Conservation (phyloP, 2,113 vertebrate genomes). For the Solea senegalensis region DNA sequence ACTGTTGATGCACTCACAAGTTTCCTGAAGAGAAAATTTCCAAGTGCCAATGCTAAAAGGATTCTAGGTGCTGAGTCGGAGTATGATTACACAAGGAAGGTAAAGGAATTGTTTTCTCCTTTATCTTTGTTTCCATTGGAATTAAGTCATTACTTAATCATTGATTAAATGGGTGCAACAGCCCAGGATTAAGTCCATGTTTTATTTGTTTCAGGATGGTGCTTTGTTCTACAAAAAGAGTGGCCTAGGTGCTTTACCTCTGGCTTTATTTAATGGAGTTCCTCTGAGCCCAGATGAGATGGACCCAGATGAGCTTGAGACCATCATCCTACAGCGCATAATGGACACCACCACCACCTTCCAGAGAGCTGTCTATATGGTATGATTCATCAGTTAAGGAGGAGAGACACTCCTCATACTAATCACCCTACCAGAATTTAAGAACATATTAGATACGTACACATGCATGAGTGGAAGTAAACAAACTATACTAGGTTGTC, state of each 20-base stretch:
- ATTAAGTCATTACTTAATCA: background rate
- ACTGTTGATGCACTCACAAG: slow-evolving; percentile 82
- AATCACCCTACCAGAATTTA: background rate
- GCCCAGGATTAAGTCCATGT: background rate
- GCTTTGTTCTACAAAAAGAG: slow-evolving; percentile 87
- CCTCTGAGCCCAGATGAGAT: slow-evolving; percentile 87
- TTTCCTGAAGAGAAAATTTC: slow-evolving; percentile 86
- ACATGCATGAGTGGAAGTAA: background rate
- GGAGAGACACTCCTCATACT: background rate
- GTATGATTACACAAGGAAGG: slow-evolving; percentile 89
- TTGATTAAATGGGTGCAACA: background rate
- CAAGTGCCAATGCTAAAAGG: slow-evolving; percentile 82
- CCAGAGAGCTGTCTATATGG: slow-evolving; percentile 90
- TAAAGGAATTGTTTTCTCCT: slow-evolving; percentile 47
- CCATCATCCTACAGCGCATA: slow-evolving; percentile 88
- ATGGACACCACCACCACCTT: slow-evolving; percentile 86
- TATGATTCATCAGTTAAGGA: slow-evolving; percentile 61
- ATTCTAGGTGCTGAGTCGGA: slow-evolving; percentile 85
- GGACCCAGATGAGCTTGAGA: slow-evolving; percentile 86
- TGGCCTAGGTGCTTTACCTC: slow-evolving; percentile 88
- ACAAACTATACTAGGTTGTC: background rate
- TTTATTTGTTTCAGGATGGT: slow-evolving; percentile 83
- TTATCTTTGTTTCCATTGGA: background rate
- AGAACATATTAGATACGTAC: background rate
- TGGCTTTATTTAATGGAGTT: slow-evolving; percentile 94